A percentile compares a stretch with the other conserved stretches of the same genome.
phyloP scores from a whole-genome alignment of 1,140 invertebrate genomes.

The Apis florea region DNA sequence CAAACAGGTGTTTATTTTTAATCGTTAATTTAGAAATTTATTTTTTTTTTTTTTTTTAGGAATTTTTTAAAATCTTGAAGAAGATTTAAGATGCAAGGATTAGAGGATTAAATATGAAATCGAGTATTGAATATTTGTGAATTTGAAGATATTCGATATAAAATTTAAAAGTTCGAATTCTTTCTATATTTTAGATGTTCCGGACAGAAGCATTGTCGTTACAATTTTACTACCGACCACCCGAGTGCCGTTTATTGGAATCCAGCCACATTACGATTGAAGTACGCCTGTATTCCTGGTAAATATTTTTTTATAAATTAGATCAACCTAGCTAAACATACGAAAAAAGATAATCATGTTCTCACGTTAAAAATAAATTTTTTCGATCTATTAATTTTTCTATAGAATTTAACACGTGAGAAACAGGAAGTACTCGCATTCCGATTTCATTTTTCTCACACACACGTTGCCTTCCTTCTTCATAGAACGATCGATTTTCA shows the following conservation, averaged over 20 bases:
- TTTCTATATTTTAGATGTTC: slow-evolving; percentile 69
- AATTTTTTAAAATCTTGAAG: too few species aligned
- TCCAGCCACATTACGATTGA: slow-evolving; percentile 73
- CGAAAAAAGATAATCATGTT: not conserved
- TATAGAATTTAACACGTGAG: not conserved
- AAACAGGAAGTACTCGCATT: not conserved
- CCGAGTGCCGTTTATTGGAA: slow-evolving; percentile 71
- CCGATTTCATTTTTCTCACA: not conserved
- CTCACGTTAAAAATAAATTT: not conserved
- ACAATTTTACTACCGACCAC: slow-evolving; percentile 71
- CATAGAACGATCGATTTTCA: slow-evolving; percentile 15
- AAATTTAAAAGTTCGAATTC: not conserved
- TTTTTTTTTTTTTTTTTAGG: too few species aligned
- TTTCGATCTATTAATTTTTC: not conserved
- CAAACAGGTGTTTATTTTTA: too few species aligned
- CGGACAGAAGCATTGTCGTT: slow-evolving; percentile 76
- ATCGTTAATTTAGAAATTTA: too few species aligned
- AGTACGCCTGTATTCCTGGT: slow-evolving; percentile 79
- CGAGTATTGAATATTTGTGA: not conserved
- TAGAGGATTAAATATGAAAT: not conserved
- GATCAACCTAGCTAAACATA: not conserved
- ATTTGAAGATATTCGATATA: not conserved
- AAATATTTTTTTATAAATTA: slow-evolving; percentile 22
- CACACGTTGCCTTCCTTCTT: not conserved
- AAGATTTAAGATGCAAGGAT: not conserved